Evolutionary conservation across 2,888 invertebrate genomes (phyloP).

Genomic region (Cantharis nigra): DNA sequence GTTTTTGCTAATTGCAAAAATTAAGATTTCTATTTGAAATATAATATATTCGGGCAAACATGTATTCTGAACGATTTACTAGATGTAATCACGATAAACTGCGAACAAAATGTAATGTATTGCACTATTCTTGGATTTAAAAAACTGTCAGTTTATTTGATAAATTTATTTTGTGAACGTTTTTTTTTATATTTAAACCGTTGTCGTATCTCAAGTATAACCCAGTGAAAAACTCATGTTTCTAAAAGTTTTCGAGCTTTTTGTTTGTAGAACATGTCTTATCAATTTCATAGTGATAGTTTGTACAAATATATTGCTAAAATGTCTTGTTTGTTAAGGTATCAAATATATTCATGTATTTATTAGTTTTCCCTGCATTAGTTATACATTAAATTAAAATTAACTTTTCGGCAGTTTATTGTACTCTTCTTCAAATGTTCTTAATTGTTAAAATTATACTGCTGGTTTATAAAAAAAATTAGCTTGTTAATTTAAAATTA

Average conservation of each 20-base stretch:
- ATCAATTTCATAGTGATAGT: background rate
- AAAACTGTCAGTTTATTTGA: background rate
- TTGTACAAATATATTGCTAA: background rate
- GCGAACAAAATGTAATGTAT: background rate
- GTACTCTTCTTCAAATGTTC: no score
- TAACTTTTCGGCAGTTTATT: no score
- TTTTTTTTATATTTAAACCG: background rate
- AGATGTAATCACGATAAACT: background rate
- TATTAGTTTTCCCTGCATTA: background rate
- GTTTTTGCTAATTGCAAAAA: background rate
- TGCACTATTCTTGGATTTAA: background rate
- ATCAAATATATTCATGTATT: background rate
- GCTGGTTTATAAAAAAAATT: background rate
- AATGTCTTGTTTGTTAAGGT: background rate
- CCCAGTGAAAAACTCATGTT: background rate
- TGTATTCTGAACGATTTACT: background rate
- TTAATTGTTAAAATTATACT: no score
- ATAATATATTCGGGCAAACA: background rate
- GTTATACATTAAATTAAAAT: background rate
- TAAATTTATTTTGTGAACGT: background rate
- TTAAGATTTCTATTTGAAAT: background rate
- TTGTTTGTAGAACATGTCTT: constrained; percentile 1
- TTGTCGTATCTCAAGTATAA: constrained; percentile 1
- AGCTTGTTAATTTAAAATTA: background rate
- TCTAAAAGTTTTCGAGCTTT: background rate